phyloP scores from a whole-genome alignment of 2,113 vertebrate genomes.

The Pelusios castaneus region DNA sequence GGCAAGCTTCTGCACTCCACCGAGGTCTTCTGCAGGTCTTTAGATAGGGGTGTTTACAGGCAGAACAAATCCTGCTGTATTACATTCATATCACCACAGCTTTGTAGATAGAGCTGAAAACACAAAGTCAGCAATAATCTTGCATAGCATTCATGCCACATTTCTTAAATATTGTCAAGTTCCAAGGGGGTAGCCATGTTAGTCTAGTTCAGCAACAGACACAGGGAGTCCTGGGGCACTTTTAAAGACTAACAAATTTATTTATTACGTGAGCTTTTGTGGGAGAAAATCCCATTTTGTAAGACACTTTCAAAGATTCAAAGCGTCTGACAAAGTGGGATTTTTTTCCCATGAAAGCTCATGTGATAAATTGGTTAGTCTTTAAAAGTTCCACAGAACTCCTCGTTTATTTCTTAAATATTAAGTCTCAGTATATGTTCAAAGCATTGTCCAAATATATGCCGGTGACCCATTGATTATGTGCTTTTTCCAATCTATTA shows the following conservation, averaged over 20 bases:
- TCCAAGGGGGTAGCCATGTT: too few species aligned
- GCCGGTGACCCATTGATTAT: not conserved
- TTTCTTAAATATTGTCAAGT: not conserved
- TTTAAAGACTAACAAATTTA: too few species aligned
- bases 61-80: not conserved
- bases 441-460: not conserved
- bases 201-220: too few species aligned
- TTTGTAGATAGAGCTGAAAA: not conserved
- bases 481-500: not conserved
- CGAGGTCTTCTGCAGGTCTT: not conserved
- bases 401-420: too few species aligned
- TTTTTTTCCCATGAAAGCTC: too few species aligned
- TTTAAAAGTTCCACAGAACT: too few species aligned
- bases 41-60: not conserved
- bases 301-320: too few species aligned
- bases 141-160: not conserved
- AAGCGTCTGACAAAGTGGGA: too few species aligned
- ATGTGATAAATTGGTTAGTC: too few species aligned
- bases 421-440: not conserved
- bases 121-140: not conserved
- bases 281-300: too few species aligned
- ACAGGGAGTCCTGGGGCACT: too few species aligned
- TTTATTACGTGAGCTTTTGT: too few species aligned
- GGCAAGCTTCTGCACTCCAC: not conserved
- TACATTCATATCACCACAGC: not conserved